These are phyloP conservation scores for Elymnias hypermnestra DNA, from an alignment of 1,140 invertebrate genomes.

Conservation along the genomic window DNA sequence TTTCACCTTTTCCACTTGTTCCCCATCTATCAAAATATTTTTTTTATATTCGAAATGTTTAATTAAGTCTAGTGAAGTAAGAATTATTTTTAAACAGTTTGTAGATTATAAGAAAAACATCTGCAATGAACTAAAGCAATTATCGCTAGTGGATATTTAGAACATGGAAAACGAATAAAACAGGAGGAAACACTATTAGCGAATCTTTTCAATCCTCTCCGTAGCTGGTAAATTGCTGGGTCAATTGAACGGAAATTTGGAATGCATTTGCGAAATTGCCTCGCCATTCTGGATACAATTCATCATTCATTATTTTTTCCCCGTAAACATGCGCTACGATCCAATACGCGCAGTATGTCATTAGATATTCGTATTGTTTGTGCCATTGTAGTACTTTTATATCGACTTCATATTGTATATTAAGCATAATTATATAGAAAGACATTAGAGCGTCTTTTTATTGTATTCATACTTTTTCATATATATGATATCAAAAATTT, in stretches of 20 bases:
- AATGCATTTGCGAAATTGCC: conserved; percentile 20
- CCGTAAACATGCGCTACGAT: no score
- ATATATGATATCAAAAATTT: no score
- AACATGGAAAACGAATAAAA: conserved; percentile 6
- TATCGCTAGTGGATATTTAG: not conserved
- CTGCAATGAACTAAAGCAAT: not conserved
- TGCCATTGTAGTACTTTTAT: no score
- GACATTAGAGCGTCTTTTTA: no score
- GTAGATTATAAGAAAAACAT: not conserved
- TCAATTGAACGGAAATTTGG: conserved; percentile 16
- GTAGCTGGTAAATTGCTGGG: conserved; percentile 3
- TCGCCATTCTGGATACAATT: conserved; percentile 16
- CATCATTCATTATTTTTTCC: conserved; percentile 17
- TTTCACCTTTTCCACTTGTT: no score
- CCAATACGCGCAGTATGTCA: no score
- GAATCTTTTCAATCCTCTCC: conserved; percentile 7
- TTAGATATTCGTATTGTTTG: no score
- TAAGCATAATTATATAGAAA: no score
- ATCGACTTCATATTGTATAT: no score
- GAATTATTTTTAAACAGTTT: not conserved
- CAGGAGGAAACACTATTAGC: conserved; percentile 7
- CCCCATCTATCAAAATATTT: no score
- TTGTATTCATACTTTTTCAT: no score
- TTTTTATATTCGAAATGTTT: no score
- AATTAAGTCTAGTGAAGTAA: not conserved